Evolutionary conservation across 2,797 vertebrate genomes (phyloP), one percentile per base, ranked within the genome.

Genomic region (Chelonia mydas): DNA sequence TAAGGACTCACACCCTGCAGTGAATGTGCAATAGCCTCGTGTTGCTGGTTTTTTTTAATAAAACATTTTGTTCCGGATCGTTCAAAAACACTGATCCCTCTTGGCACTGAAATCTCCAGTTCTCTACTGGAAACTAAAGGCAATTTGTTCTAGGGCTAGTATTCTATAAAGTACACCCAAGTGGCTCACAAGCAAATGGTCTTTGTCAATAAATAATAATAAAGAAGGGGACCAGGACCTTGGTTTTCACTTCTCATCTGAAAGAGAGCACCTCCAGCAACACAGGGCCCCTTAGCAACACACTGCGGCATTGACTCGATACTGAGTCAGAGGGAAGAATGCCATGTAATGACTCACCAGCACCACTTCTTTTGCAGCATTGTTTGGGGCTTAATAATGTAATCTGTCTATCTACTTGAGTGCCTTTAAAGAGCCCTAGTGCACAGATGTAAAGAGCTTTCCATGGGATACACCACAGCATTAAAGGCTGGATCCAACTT

Each of bases 361-460:
- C 94, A 96, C 50, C 93, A 94, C 93, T 97, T 84, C 83, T 65
- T 95, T 87, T 91, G 83, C 90, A 88, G 93, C 84, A 96, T 54
- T 97, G 96, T 97, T 95, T 95, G 80, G 90, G 79, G 95, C 96
- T 96, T 97, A 97, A 97, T 96, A 97, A 97, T 97, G 96, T 97
- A 94, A 97, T 97, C 97, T 95, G 92, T 94, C 96, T 94, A 97
- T 97, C 96, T 97, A 49, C 90, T 97, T 54, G 0, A 94, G 88
- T 95, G 86, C 78, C 86, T 96, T 97, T 96, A 95, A 97, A 96
- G 94, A 94, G 95, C n/a, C 5, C 81, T 94, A 95, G 95, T 86
- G 50, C 86, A 96, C 96, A 95, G 59, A 96, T 87, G 94, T 96
- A 96, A 95, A 97, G 93, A 96, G 94, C 97, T 96, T 96, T 97